Conservation (phyloP, 2,888 invertebrate genomes). For the Notodonta dromedarius region DNA sequence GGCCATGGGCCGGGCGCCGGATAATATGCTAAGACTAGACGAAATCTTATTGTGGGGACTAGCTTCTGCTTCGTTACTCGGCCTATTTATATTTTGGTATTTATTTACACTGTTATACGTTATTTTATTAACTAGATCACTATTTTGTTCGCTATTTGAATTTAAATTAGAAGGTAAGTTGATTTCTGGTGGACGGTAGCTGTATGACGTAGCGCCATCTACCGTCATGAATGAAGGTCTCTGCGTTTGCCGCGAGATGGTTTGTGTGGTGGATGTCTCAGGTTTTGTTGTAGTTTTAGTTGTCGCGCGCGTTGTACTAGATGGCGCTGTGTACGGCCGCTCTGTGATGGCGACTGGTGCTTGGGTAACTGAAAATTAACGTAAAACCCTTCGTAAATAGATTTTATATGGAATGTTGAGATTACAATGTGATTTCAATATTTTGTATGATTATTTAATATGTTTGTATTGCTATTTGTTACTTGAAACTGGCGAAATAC, state of each 20-base stretch:
- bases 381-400: not conserved
- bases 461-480: too few relatives aligned
- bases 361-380: slow-evolving; percentile 63
- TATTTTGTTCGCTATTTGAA: slow-evolving; percentile 81
- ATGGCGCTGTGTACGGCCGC: slow-evolving; percentile 67
- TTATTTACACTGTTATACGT: slow-evolving; percentile 83
- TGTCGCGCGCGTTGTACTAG: slow-evolving; percentile 56
- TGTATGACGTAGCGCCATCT: slow-evolving; percentile 78
- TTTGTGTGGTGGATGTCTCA: slow-evolving; percentile 65
- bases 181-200: slow-evolving; percentile 77
- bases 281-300: slow-evolving; percentile 51
- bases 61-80: slow-evolving; percentile 76
- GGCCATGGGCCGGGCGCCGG: slow-evolving; percentile 79
- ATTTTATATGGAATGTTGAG: slow-evolving; percentile 7
- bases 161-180: slow-evolving; percentile 78
- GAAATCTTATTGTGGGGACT: slow-evolving; percentile 84
- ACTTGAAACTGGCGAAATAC: too few relatives aligned
- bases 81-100: slow-evolving; percentile 83
- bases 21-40: slow-evolving; percentile 82
- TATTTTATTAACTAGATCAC: slow-evolving; percentile 84
- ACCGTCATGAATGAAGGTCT: slow-evolving; percentile 81
- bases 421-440: too few relatives aligned
- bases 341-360: slow-evolving; percentile 66
- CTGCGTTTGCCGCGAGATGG: slow-evolving; percentile 70
- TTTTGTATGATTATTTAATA: too few relatives aligned